These are phyloP conservation scores for Peucedramus taeniatus DNA, from an alignment of 2,113 vertebrate genomes.

Conservation along the genomic window DNA sequence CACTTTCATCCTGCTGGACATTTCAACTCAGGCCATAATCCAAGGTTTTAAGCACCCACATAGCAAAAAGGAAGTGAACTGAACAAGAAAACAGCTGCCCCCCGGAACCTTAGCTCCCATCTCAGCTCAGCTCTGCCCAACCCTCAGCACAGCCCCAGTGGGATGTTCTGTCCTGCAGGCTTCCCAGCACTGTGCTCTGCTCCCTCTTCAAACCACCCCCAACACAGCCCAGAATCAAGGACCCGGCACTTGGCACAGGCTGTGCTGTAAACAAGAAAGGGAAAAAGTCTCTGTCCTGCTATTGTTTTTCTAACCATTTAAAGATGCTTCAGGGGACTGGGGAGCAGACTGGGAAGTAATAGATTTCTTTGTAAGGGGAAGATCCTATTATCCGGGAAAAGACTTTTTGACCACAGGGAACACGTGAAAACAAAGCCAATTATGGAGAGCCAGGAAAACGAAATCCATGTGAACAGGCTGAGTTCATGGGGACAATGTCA, in stretches of 20 bases:
- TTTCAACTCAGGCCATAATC: fast-evolving
- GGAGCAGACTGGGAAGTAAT: neutral
- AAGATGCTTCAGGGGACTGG: neutral
- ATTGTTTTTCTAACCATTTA: neutral
- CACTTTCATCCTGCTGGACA: neutral
- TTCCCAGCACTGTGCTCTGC: neutral
- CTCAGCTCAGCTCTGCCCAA: neutral
- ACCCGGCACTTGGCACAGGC: neutral
- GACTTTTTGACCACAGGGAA: neutral
- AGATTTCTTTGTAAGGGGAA: neutral
- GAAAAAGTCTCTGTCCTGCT: neutral
- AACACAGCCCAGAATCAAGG: neutral
- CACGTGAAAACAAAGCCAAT: neutral
- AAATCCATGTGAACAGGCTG: neutral
- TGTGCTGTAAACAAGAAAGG: neutral
- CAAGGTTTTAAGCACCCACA: neutral
- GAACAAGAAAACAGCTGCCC: neutral
- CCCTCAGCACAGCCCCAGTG: neutral
- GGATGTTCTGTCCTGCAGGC: neutral
- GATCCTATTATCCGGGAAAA: neutral
- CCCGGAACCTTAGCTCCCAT: fast-evolving
- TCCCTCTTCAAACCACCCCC: neutral
- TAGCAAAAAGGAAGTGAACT: neutral
- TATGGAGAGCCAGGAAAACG: neutral
- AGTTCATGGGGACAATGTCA: neutral